Base-by-base conservation (phyloP, 2,888 invertebrate genomes). In the Tricholauxania praeusta region DNA sequence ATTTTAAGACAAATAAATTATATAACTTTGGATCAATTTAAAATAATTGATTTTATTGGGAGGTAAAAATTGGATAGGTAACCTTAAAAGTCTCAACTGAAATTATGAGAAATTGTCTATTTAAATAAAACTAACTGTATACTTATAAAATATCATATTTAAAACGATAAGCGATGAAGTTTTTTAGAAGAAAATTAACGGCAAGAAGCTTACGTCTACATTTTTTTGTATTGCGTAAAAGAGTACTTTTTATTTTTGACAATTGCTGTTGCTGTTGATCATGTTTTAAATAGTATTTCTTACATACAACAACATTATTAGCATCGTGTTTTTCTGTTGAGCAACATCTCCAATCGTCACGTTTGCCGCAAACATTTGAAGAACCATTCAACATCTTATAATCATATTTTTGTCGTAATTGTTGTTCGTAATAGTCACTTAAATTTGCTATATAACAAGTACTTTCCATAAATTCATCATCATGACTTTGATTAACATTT, bases 381-480 rank as follows among this genome's bases (percentile, higher is more conserved):
- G 39, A 39, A 10, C 39, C 39, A 39, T 39, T 39, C 39, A 10
- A 39, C 39, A 10, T 7, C 10, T 39, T 39, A 10, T 39, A 10
- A 39, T 39, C 39, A 39, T 28, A 51, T 15, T 32, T 65, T 73
- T 75, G 75, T 28, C 80, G 66, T 0, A 81, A 79, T 69, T 80
- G 80, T 72, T 84, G 79, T 74, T 83, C 79, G 69, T 85, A 84
- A 68, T 84, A 85, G 15, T 83, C 80, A 68, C 83, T 84, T 53
- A 85, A 78, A 77, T 84, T 85, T 70, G 84, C 79, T 79, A 85
- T 78, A 70, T 81, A 84, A 70, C 66, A 83, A 55, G 81, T 81
- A 71, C 83, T 84, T 68, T 76, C 81, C 77, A 83, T 82, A 59
- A 85, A 84, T 63, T 85, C 85, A 32, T 84, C 85, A 76, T 85